Base-by-base conservation (phyloP, 1,140 invertebrate species). In the Drosophila arawakana region DNA sequence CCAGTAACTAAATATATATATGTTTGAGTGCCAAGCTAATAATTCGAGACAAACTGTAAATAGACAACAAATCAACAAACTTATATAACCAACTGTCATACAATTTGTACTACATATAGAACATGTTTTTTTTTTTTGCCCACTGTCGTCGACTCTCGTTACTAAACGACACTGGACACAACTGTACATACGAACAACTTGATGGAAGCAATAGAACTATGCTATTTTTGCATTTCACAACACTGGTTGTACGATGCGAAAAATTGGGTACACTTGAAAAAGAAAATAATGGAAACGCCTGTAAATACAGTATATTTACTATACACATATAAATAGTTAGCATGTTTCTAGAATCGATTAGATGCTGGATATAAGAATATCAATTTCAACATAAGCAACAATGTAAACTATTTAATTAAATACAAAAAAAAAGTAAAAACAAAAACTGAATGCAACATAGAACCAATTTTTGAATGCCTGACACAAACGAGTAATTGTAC, bases 1-100 rank as follows among this genome's bases (percentile, higher is more conserved):
- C 66, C 43, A 37, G 35, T 63, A 65, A 84, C 37, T 74, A 80
- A 89, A 76, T 75, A 83, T 85, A 81, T 90, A 75, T 75, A 83
- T 86, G 89, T 90, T 90, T 90, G 86, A 90, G 86, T 90, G 86
- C 86, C 86, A 90, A 90, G 86, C 86, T 90, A 88, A 91, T 55
- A 91, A 91, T 90, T 90, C 75, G 81, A 82, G 63, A 86, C 63
- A 88, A 72, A 57, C 59, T 86, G 80, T 86, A 86, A 47, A 88
- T 88, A 65, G 49, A 9, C 43, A 37, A 43, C 52, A 66, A 11
- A 39, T n/a, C 21, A 46, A 54, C 30, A 58, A 58, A 68, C 5
- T 13, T 49, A 50, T 6, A 59, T 60, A 59, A 41, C 30, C 46
- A 49, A 59, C 10, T 41, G 9, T 34, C 54, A 65, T 30, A 11